Conservation (phyloP, 1,140 invertebrate species). For the Phenacoccus solenopsis region DNA sequence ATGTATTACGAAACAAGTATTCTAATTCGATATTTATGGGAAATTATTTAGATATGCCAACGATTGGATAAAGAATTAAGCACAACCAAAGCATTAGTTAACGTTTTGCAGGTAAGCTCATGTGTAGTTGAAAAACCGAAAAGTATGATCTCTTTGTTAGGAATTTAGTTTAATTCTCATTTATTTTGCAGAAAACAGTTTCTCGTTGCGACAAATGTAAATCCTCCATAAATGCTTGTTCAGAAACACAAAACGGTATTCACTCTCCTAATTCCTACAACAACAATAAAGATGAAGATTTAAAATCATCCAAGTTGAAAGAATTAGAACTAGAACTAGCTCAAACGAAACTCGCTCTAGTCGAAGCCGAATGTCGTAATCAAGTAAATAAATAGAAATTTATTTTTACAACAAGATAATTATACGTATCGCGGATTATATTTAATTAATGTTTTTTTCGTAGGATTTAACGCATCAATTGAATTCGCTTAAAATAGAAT, state of each 20-base stretch:
- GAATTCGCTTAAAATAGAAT: conserved; percentile 63
- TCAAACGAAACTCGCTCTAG: conserved; percentile 89
- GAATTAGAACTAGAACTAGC: conserved; percentile 92
- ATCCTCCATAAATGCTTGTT: conserved; percentile 7
- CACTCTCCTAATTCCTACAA: neutral
- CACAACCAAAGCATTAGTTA: neutral
- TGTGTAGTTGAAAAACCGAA: conserved; percentile 27
- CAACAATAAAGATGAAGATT: conserved; percentile 19
- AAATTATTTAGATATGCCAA: conserved; percentile 23
- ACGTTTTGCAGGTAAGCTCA: neutral
- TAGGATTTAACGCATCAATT: conserved; percentile 88
- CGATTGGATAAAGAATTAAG: neutral
- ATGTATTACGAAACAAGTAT: neutral
- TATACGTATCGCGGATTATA: neutral
- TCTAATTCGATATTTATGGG: no score
- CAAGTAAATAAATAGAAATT: conserved; percentile 44
- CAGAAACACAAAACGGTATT: neutral
- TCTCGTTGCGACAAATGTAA: conserved; percentile 26
- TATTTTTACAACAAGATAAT: neutral
- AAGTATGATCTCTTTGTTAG: no score
- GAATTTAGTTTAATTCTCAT: no score
- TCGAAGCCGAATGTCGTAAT: conserved; percentile 93
- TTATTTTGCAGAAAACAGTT: conserved; percentile 24
- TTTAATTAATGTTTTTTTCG: conserved; percentile 24
- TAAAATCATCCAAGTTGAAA: conserved; percentile 47